Evolutionary conservation across 53 echinoderm and acorn worm genomes (phyloP).

Genomic region (Hippasteria phrygiana): DNA sequence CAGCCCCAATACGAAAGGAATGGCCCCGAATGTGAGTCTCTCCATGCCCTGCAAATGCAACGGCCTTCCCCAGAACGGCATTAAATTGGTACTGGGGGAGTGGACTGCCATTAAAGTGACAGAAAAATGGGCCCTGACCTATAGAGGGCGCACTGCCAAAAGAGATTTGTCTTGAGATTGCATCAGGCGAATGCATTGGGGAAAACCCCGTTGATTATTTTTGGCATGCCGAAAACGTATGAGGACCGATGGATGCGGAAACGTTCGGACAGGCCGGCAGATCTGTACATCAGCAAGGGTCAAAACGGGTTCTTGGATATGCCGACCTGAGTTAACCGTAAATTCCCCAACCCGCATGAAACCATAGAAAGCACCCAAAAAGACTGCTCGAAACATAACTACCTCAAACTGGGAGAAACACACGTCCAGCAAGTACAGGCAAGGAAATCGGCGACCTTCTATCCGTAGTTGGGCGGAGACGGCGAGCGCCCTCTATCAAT

Average conservation of each 20-base stretch:
- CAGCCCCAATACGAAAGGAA: constrained; percentile 5
- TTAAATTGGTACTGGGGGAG: constrained; percentile 20
- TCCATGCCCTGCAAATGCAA: background rate
- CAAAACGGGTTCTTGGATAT: background rate
- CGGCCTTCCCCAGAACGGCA: background rate
- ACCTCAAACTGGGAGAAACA: background rate
- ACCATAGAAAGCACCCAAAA: too few relatives aligned
- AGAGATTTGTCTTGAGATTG: background rate
- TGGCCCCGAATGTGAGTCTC: background rate
- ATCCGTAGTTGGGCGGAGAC: background rate
- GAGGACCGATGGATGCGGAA: background rate
- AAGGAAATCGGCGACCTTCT: background rate
- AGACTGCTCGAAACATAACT: too few relatives aligned
- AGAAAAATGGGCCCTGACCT: background rate
- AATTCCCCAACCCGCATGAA: background rate
- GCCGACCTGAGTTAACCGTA: background rate
- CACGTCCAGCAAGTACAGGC: background rate
- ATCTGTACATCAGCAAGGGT: background rate
- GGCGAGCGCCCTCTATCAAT: background rate
- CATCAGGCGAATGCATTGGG: constrained; percentile 2
- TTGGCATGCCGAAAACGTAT: background rate
- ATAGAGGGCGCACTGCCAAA: background rate
- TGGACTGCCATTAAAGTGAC: constrained; percentile 3
- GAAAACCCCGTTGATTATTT: constrained; percentile 3
- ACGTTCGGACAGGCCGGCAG: background rate